Base-by-base conservation (phyloP, 2,888 invertebrate genomes). In the Drosophila ezoana region DNA sequence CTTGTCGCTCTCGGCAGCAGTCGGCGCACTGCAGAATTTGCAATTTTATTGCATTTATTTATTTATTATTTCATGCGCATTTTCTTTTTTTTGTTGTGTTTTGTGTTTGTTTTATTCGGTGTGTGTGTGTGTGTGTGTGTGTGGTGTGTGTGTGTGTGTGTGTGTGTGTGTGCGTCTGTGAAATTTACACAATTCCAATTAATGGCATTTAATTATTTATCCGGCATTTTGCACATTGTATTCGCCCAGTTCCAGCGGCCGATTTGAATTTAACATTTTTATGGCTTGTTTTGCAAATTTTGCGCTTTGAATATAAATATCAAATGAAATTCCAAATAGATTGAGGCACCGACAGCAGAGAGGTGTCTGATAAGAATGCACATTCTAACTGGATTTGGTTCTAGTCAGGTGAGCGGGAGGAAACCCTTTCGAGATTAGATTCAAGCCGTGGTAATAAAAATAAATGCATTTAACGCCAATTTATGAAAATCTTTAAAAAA, bases 201-300 rank as follows among this genome's bases (percentile, higher is more conserved):
- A 83, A 83, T 83, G 81, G 72, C 79, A 87, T 83, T 83, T 88
- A 83, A 83, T 89, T 83, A 88, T 88, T 83, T 83, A 88, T 89
- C 81, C 84, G 75, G 72, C 72, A 83, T 87, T 88, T 83, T 83
- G 79, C 75, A 81, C 87, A 83, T 67, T 67, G 67, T 68, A 61
- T 65, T 60, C 67, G 37, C 52, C 38, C 66, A 53, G 61, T 45
- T 66, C 28, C 72, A 62, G 23, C 62, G 49, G 44, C 86, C 71
- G 73, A 84, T 81, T 77, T 72, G 81, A 88, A 75, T 86, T 81
- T 87, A 81, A 59, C 87, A 83, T 87, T 84, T 88, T 83, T 77
- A 86, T 75, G 63, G 81, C 78, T 52, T 59, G 58, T 53, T 63
- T 53, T 63, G 69, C 61, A 68, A 62, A 60, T 68, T 49, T 43